Evolutionary conservation across 2,888 invertebrate species (phyloP), one percentile per base, ranked within the genome.

Genomic region (Callinectes sapidus): DNA sequence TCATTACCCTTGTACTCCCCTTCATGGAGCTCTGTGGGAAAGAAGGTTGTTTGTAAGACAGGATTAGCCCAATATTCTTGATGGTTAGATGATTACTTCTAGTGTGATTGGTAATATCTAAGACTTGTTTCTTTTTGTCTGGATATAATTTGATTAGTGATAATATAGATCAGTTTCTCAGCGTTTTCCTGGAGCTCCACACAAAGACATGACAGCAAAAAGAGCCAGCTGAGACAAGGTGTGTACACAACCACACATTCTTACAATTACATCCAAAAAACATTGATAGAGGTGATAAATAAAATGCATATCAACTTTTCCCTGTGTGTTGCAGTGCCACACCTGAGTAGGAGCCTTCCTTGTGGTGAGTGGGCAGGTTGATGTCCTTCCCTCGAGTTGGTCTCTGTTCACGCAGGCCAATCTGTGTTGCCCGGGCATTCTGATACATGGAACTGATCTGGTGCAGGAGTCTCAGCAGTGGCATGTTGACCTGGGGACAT

Each of bases 401-500:
- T 1, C 95, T 95, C 95, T 98, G 97, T 95, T 97, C 97, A 95
- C 98, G 97, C 93, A 99, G 96, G 95, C 99, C 99, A 95, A 97
- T 97, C 95, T 98, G 98, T 0, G 99, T 99, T 95, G 99, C 98
- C 95, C 98, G 98, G 1, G 99, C 98, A 95, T 99, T 99, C 96
- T 98, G 98, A 96, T 99, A 98, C 98, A 99, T 99, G 95, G 98
- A 99, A 95, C 98, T 98, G 95, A 99, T 99, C 96, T 99, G 99
- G 96, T 99, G 99, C 93, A 99, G 96, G 90, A 99, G 96, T 90
- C 99, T 96, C 87, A 99, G 96, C 71, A 99, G 96, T 0, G 99
- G 99, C 99, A 99, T 99, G 96, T 99, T 99, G 1, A 99, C 97
- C 97, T 97, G 71, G 54, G 18, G 14, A 89, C 10, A n/a, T 39